Evolutionary conservation across 2,797 vertebrate genomes (phyloP).

Genomic region (Hippopotamyrus pictus): DNA sequence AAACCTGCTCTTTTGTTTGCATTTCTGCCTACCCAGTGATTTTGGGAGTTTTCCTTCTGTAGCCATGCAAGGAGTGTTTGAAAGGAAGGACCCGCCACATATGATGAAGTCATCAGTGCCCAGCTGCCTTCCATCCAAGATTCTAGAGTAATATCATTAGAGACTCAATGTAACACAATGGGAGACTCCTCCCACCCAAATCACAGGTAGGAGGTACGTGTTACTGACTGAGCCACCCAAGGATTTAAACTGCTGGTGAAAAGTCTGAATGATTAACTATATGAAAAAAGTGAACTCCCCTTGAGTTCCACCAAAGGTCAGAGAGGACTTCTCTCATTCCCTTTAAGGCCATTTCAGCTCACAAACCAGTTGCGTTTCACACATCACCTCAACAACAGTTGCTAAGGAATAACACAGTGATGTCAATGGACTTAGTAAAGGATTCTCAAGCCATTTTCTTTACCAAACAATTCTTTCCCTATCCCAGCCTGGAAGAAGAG

Average conservation of each 20-base stretch:
- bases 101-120: neutral
- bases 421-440: neutral
- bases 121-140: neutral
- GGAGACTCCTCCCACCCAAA: neutral
- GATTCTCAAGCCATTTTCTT: neutral
- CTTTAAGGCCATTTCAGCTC: neutral
- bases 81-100: neutral
- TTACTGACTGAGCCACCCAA: neutral
- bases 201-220: neutral
- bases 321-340: neutral
- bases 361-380: neutral
- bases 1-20: neutral
- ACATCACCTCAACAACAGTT: constrained; percentile 3
- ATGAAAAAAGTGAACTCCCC: neutral
- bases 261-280: neutral
- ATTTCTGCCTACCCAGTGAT: neutral
- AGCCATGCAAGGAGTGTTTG: neutral
- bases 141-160: neutral
- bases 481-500: neutral
- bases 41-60: neutral
- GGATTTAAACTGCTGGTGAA: neutral
- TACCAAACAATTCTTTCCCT: neutral
- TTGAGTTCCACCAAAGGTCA: neutral
- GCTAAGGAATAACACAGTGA: neutral
- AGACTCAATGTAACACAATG: neutral